Evolutionary conservation across 1,140 invertebrate genomes (phyloP).

Genomic region (Tigriopus japonicus): DNA sequence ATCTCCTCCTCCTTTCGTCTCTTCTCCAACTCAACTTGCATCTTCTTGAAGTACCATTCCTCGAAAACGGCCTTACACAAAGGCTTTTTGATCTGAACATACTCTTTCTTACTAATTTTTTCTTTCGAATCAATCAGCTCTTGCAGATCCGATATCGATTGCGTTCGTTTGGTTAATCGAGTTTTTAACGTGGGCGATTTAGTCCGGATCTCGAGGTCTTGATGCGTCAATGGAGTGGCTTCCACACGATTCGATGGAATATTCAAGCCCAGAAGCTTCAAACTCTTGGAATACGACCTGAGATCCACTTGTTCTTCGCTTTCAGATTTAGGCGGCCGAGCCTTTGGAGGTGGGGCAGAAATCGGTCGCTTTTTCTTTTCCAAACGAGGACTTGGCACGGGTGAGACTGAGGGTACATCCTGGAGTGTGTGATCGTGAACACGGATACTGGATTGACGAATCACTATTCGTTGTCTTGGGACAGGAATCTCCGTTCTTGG

Average conservation of each 20-base stretch:
- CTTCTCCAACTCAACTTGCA: background rate
- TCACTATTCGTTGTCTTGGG: too few species aligned
- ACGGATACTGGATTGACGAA: too few species aligned
- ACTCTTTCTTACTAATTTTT: background rate
- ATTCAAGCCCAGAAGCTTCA: background rate
- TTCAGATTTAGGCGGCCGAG: background rate
- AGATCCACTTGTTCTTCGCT: background rate
- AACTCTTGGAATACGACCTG: conserved; percentile 1
- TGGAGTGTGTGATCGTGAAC: too few species aligned
- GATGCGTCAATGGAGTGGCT: background rate
- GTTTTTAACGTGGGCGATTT: conserved; percentile 1
- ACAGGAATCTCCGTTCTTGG: too few species aligned
- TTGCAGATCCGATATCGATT: background rate
- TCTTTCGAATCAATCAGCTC: background rate
- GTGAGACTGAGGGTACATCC: too few species aligned
- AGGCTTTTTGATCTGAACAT: background rate
- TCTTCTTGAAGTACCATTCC: conserved; percentile 11
- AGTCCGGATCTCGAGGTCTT: background rate
- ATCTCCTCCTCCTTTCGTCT: conserved; percentile 1
- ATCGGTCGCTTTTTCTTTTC: background rate
- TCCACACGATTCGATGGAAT: background rate
- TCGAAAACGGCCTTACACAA: background rate
- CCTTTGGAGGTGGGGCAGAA: background rate
- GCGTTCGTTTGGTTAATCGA: background rate
- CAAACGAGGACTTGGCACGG: background rate